A percentile compares a stretch with the other conserved stretches of the same genome.
These are phyloP conservation scores for Acronicta leporina DNA, from an alignment of 2,888 invertebrate species.

Conservation along the genomic window DNA sequence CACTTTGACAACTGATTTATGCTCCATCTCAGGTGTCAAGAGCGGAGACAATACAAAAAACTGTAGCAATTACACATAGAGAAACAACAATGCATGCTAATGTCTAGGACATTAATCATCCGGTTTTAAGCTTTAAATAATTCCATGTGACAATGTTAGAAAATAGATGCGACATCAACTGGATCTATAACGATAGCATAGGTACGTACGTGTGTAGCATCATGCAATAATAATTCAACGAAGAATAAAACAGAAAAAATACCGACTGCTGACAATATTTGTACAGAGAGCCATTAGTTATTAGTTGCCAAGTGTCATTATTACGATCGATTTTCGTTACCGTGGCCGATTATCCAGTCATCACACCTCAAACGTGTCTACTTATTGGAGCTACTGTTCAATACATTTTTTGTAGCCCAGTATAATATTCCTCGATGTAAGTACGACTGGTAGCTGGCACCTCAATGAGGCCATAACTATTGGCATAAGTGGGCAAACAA, in stretches of 20 bases:
- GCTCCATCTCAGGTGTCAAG: conserved; percentile 81
- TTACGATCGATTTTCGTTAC: conserved; percentile 39
- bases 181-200: conserved; percentile 62
- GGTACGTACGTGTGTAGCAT: conserved; percentile 62
- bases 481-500: conserved; percentile 76
- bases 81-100: conserved; percentile 76
- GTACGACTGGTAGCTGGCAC: conserved; percentile 65
- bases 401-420: conserved; percentile 57
- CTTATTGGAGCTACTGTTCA: conserved; percentile 67
- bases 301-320: conserved; percentile 57
- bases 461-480: conserved; percentile 78
- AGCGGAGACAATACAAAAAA: conserved; percentile 74
- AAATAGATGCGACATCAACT: conserved; percentile 64
- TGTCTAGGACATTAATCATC: conserved; percentile 78
- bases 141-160: conserved; percentile 71
- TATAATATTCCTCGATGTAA: conserved; percentile 49
- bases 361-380: conserved; percentile 62
- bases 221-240: conserved; percentile 61
- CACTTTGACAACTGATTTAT: conserved; percentile 86
- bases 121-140: conserved; percentile 70
- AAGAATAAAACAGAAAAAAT: conserved; percentile 63
- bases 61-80: conserved; percentile 76
- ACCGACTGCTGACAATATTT: conserved; percentile 66
- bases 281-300: conserved; percentile 68
- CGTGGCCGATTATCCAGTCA: conserved; percentile 60